A percentile compares a stretch with the other conserved stretches of the same genome.
phyloP scores from a whole-genome alignment of 2,113 vertebrate species.

The Hystrix cristata region DNA sequence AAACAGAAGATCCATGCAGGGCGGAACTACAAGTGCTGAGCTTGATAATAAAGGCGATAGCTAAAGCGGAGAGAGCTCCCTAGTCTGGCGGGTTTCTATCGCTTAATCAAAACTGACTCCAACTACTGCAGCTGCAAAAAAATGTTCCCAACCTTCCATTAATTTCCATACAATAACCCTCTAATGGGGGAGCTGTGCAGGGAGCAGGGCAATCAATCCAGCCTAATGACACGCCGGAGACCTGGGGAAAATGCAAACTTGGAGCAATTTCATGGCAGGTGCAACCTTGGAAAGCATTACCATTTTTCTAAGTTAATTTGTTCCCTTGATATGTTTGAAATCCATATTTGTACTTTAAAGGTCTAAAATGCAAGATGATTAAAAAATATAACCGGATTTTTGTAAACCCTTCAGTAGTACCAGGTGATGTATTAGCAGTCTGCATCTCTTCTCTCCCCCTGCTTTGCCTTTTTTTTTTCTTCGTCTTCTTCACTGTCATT shows the following conservation, averaged over 20 bases:
- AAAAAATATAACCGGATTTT: conserved; percentile 88
- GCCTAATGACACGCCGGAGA: conserved; percentile 90
- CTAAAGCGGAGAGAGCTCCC: conserved; percentile 87
- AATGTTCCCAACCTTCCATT: conserved; percentile 90
- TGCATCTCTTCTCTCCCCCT: conserved; percentile 63
- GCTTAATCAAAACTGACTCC: conserved; percentile 91
- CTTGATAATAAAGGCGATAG: conserved; percentile 86
- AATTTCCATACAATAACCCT: conserved; percentile 93
- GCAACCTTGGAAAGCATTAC: conserved; percentile 90
- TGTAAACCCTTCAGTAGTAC: conserved; percentile 84
- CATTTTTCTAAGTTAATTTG: conserved; percentile 91
- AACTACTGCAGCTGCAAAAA: conserved; percentile 89
- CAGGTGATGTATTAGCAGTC: conserved; percentile 78
- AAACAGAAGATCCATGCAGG: conserved; percentile 61
- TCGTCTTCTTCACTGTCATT: conserved; percentile 63
- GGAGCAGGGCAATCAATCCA: conserved; percentile 90
- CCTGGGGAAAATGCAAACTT: conserved; percentile 90
- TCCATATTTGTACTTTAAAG: conserved; percentile 91
- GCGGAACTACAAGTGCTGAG: conserved; percentile 78
- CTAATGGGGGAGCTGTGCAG: conserved; percentile 89
- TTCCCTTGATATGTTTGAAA: conserved; percentile 92
- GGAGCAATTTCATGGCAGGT: conserved; percentile 91
- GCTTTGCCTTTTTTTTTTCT: conserved; percentile 78
- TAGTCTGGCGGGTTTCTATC: conserved; percentile 80
- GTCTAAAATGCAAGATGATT: conserved; percentile 89